phyloP scores from a whole-genome alignment of 2,113 vertebrate genomes.

The Miniopterus natalensis region DNA sequence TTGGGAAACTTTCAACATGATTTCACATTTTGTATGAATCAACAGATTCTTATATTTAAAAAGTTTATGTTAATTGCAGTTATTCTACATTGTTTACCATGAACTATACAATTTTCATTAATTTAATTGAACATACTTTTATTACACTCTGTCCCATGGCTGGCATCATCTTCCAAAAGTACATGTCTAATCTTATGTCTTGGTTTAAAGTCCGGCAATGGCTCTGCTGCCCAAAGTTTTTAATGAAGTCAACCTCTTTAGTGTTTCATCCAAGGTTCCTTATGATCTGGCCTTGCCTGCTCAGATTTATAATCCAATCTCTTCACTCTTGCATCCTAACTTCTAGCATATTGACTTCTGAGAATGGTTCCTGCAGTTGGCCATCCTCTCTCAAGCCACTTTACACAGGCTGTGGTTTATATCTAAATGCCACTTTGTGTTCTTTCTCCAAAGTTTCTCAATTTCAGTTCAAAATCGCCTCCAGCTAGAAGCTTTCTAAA shows the following conservation, averaged over 20 bases:
- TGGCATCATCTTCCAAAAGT: not conserved
- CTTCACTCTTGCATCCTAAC: not conserved
- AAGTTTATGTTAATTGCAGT: not conserved
- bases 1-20: not conserved
- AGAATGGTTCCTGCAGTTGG: fast-evolving
- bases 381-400: not conserved
- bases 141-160: not conserved
- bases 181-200: not conserved
- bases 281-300: not conserved
- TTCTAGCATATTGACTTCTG: not conserved
- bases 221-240: not conserved
- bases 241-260: not conserved
- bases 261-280: not conserved
- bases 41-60: not conserved
- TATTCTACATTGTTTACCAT: not conserved
- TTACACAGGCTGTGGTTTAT: not conserved
- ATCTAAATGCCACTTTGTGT: not conserved
- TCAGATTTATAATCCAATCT: not conserved
- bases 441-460: not conserved
- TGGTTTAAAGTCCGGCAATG: not conserved
- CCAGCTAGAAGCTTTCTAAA: not conserved
- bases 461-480: not conserved
- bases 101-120: not conserved
- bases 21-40: not conserved
- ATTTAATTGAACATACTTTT: not conserved